Evolutionary conservation across 1,140 invertebrate genomes (phyloP), one percentile per base, ranked within the genome.

Genomic region (Nasonia giraulti): DNA sequence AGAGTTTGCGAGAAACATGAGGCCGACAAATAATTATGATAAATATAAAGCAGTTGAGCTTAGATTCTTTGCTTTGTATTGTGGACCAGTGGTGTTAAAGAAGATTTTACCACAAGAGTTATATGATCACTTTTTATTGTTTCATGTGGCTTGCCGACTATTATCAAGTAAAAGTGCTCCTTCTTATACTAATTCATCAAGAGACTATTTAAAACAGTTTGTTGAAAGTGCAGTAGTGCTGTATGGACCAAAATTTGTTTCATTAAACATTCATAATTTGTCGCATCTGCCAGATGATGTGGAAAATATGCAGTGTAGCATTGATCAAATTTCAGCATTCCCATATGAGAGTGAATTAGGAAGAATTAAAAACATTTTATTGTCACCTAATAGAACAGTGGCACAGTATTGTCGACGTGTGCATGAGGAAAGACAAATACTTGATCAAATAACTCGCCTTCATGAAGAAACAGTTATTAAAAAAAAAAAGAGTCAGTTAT

Each of bases 41-140:
- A 55, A 69, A 12, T 86, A 85, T 69, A 84, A 86, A 77, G 82
- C 86, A 31, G 84, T 80, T 14, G 82, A 86, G 47, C 83, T 84
- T 23, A 10, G 82, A 68, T 84, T 86, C 47, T 83, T 84, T 77
- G 47, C 68, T 69, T 20, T 86, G 20, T 82, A 86, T 37, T 83
- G 75, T 75, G 76, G 69, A 66, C 80, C 80, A 62, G 37, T 83
- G n/a, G 23, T 79, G 68, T 86, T 68, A 17, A 81, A 47, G 55
- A 81, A 80, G 31, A 79, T 44, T 31, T 62, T 17, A 62, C 20
- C 20, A n/a, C 47, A 8, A 62, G 4, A 79, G 0, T 69, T 71
- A 11, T 74, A 82, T 40, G 7, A 82, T 31, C n/a, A 75, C 23
- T 82, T 82, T 55, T 40, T 80, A 44, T n/a, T 71, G 11, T 71